These are phyloP conservation scores for Drosophila leontia DNA, from an alignment of 1,140 invertebrate genomes.

Conservation along the genomic window DNA sequence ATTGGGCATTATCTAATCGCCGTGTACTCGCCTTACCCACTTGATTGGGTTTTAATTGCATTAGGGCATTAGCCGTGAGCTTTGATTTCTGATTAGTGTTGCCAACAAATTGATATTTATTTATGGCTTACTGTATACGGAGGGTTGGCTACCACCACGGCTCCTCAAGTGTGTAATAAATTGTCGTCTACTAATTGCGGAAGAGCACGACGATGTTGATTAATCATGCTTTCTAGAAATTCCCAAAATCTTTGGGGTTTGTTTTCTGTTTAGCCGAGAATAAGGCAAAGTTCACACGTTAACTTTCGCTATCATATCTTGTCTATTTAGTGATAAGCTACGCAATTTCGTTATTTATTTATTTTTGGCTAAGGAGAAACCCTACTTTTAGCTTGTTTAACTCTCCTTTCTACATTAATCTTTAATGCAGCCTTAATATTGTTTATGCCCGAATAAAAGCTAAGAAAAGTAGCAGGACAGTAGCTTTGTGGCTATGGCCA, in stretches of 20 bases:
- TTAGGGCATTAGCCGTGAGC: conserved; percentile 57
- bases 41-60: conserved; percentile 68
- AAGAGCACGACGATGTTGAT: background rate
- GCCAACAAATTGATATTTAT: conserved; percentile 45
- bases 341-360: background rate
- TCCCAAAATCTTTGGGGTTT: background rate
- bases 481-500: conserved; percentile 18
- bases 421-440: conserved; percentile 1
- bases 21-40: conserved; percentile 17
- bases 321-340: background rate
- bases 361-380: background rate
- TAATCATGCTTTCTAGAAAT: conserved; percentile 1
- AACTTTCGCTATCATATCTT: conserved; percentile 9
- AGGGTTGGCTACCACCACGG: conserved; percentile 9
- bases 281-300: background rate
- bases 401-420: background rate
- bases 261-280: background rate
- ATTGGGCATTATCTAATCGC: conserved; percentile 63
- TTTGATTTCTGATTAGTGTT: conserved; percentile 59
- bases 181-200: conserved; percentile 21
- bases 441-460: background rate
- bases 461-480: background rate
- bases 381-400: too few relatives aligned
- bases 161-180: conserved; percentile 30
- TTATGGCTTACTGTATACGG: conserved; percentile 19